Percentiles rank a stretch among this genome's conserved stretches.
phyloP scores from a whole-genome alignment of 2,797 vertebrate genomes.

The Enoplosus armatus region DNA sequence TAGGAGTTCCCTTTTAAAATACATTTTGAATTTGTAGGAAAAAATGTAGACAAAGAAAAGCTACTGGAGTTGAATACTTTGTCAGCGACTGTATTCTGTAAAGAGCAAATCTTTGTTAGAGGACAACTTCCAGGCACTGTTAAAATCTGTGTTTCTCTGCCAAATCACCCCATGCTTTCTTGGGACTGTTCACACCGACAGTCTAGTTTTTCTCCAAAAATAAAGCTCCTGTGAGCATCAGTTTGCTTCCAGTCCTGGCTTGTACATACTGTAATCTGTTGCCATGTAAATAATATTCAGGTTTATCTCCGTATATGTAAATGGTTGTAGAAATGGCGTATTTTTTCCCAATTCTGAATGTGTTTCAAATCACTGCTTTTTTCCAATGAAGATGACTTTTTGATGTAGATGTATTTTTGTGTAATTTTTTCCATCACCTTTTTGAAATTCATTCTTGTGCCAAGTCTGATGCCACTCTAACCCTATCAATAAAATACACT shows the following conservation, averaged over 20 bases:
- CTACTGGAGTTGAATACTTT: slow-evolving; percentile 48
- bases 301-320: slow-evolving; percentile 79
- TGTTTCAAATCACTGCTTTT: slow-evolving; percentile 73
- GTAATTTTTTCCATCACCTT: slow-evolving; percentile 54
- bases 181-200: slow-evolving; percentile 41
- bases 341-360: slow-evolving; percentile 55
- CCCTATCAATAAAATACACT: slow-evolving; percentile 82
- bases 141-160: slow-evolving; percentile 49
- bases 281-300: slow-evolving; percentile 81
- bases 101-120: slow-evolving; percentile 53
- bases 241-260: slow-evolving; percentile 59
- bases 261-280: slow-evolving; percentile 83
- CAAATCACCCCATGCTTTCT: slow-evolving; percentile 58
- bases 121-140: slow-evolving; percentile 65
- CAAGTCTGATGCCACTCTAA: slow-evolving; percentile 76
- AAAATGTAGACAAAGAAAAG: slow-evolving; percentile 30
- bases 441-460: slow-evolving; percentile 70
- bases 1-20: slow-evolving; percentile 36
- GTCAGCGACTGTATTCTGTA: slow-evolving; percentile 45
- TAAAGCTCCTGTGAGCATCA: slow-evolving; percentile 42
- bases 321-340: slow-evolving; percentile 80
- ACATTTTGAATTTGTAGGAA: slow-evolving; percentile 48
- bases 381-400: slow-evolving; percentile 71
- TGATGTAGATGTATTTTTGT: slow-evolving; percentile 71
- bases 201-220: slow-evolving; percentile 35